A percentile compares a stretch with the other conserved stretches of the same genome.
These are phyloP conservation scores for Holothuria scabra DNA, from an alignment of 53 echinoderm and acorn worm genomes.

Conservation along the genomic window DNA sequence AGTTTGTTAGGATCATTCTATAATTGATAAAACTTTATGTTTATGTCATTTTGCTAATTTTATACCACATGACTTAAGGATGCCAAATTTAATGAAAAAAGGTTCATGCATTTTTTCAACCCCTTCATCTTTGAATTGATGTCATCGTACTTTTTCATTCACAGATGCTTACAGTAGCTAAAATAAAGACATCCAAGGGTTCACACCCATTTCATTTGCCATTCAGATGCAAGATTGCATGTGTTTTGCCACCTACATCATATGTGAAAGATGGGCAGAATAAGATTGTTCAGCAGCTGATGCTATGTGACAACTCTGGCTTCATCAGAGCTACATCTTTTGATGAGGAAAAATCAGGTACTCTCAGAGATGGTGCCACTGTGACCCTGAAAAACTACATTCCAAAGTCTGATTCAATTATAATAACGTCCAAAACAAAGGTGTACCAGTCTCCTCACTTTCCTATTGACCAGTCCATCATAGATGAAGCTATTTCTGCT, in stretches of 20 bases:
- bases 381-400: constrained; percentile 15
- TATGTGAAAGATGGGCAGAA: constrained; percentile 21
- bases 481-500: constrained; percentile 1
- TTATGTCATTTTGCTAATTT: no score
- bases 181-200: constrained; percentile 10
- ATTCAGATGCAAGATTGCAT: constrained; percentile 2
- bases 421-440: constrained; percentile 7
- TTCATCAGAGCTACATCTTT: constrained; percentile 10
- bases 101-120: no score
- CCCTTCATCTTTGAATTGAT: no score
- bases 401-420: constrained; percentile 1
- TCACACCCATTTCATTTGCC: constrained; percentile 6
- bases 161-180: constrained; percentile 28
- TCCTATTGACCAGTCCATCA: constrained; percentile 1
- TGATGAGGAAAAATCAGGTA: neutral
- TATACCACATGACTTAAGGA: no score
- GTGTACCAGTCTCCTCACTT: neutral
- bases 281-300: constrained; percentile 6
- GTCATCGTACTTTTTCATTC: neutral
- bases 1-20: no score
- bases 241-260: neutral
- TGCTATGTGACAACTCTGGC: neutral
- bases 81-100: no score
- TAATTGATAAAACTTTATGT: no score
- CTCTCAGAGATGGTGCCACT: neutral